phyloP scores from a whole-genome alignment of 2,888 invertebrate genomes.

The Hybos culiciformis region DNA sequence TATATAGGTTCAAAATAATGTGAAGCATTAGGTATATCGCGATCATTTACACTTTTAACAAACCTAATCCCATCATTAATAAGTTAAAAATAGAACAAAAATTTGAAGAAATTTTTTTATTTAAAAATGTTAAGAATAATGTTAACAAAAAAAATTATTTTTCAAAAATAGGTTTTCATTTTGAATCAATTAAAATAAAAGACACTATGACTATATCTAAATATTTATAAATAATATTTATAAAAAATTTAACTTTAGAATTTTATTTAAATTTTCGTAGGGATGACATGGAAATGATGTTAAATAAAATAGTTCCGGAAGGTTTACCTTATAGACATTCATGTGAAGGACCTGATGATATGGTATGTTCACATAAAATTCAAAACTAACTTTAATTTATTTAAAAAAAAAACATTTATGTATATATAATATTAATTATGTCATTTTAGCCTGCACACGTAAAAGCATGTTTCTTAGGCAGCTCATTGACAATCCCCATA shows the following conservation, averaged over 20 bases:
- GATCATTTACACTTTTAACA: no score
- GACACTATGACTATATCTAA: background rate
- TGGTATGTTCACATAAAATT: conserved; percentile 47
- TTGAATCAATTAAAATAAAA: conserved; percentile 38
- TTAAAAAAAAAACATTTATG: background rate
- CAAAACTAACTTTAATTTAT: background rate
- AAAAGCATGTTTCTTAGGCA: conserved; percentile 92
- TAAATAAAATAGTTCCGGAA: conserved; percentile 97
- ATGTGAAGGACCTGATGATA: conserved; percentile 96
- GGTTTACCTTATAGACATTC: conserved; percentile 90
- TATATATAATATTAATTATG: conserved; percentile 7
- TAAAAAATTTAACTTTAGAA: background rate
- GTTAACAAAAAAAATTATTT: no score
- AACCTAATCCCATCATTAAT: no score
- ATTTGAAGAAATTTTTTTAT: no score
- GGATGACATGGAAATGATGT: conserved; percentile 99
- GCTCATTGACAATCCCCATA: conserved; percentile 89
- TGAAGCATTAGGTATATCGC: no score
- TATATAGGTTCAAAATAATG: no score
- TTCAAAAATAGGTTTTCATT: conserved; percentile 17
- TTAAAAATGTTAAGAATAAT: no score
- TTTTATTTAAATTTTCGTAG: conserved; percentile 39
- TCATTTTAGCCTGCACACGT: conserved; percentile 82
- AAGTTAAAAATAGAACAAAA: no score
- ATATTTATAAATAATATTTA: background rate